These are phyloP conservation scores for Calycopis cecrops DNA, from an alignment of 1,140 invertebrate species.

Conservation along the genomic window DNA sequence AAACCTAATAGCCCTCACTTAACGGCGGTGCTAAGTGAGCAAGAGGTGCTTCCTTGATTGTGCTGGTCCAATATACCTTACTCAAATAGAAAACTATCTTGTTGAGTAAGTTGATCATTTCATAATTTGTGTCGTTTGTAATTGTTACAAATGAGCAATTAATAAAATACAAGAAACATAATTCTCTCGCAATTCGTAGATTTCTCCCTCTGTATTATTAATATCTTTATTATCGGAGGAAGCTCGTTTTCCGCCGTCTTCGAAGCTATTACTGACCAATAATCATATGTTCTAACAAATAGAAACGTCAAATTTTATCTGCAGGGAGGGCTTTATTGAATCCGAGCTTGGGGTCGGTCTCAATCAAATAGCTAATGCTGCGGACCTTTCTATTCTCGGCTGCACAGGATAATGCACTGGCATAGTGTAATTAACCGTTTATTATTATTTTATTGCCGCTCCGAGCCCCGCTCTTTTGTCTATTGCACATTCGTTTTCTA, in stretches of 20 bases:
- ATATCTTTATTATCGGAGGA: slow-evolving; percentile 14
- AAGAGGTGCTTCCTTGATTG: too few species aligned
- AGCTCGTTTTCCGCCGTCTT: slow-evolving; percentile 11
- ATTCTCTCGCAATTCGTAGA: too few species aligned
- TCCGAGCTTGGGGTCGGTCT: slow-evolving; percentile 23
- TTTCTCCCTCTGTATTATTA: background rate
- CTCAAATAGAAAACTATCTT: too few species aligned
- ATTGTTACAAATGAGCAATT: too few species aligned
- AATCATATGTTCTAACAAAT: slow-evolving; percentile 67
- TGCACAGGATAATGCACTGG: slow-evolving; percentile 57
- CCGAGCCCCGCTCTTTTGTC: slow-evolving; percentile 38
- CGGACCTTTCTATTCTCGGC: slow-evolving; percentile 32
- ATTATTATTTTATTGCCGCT: slow-evolving; percentile 67
- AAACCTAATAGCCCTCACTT: too few species aligned
- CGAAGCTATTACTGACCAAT: slow-evolving; percentile 54
- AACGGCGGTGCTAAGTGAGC: too few species aligned
- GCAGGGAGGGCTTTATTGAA: slow-evolving; percentile 60
- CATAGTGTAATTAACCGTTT: slow-evolving; percentile 70
- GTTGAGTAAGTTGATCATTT: too few species aligned
- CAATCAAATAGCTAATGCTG: slow-evolving; percentile 61
- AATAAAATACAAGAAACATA: too few species aligned
- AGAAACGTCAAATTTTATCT: slow-evolving; percentile 64
- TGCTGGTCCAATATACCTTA: too few species aligned
- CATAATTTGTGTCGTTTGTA: too few species aligned
- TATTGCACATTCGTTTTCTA: slow-evolving; percentile 29